Evolutionary conservation across 2,888 invertebrate genomes (phyloP).

Genomic region (Harmothoe impar): DNA sequence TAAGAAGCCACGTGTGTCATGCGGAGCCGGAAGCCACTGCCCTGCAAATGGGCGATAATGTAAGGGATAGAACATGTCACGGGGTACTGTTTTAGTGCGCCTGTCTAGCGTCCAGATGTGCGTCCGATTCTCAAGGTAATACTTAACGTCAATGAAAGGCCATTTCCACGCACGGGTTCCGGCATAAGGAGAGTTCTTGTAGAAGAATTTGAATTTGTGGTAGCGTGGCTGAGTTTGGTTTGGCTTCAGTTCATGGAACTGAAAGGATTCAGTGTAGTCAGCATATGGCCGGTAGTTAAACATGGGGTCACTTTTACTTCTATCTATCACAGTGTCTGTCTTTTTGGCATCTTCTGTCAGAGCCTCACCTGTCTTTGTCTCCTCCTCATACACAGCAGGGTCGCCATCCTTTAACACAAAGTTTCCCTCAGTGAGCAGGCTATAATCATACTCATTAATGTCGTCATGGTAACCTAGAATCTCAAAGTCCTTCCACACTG

Average conservation of each 20-base stretch:
- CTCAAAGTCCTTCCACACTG: conserved; percentile 22
- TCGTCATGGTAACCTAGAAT: conserved; percentile 61
- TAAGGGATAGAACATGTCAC: conserved; percentile 51
- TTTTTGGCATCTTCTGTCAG: conserved; percentile 1
- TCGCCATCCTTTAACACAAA: neutral
- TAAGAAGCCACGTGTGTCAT: conserved; percentile 48
- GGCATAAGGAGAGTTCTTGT: neutral
- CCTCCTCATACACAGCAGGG: neutral
- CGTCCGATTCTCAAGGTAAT: conserved; percentile 59
- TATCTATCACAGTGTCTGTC: neutral
- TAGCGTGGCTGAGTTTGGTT: conserved; percentile 40
- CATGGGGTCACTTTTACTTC: neutral
- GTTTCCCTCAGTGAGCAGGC: neutral
- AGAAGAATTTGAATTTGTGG: conserved; percentile 64
- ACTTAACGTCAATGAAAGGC: conserved; percentile 64
- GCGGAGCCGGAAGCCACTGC: conserved; percentile 59
- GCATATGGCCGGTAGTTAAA: conserved; percentile 57
- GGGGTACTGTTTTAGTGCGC: neutral
- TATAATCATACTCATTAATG: conserved; percentile 57
- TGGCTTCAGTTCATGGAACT: neutral
- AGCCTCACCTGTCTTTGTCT: neutral
- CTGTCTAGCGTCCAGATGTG: conserved; percentile 59
- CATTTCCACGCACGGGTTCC: conserved; percentile 56
- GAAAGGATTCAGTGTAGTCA: conserved; percentile 53
- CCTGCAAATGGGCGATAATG: conserved; percentile 55